phyloP scores from a whole-genome alignment of 1,140 invertebrate genomes.

The Homarus americanus region DNA sequence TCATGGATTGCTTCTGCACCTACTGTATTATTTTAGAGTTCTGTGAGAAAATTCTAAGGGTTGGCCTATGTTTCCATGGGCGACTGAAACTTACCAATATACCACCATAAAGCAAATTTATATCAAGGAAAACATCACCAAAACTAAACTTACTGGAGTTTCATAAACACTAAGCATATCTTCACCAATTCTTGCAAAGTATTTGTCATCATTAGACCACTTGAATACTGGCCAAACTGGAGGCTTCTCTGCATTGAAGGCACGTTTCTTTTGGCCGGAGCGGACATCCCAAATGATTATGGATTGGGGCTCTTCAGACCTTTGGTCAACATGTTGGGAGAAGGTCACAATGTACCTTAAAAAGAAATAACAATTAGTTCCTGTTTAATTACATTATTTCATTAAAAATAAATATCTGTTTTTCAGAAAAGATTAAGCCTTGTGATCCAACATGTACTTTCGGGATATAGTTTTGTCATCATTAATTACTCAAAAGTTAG shows the following conservation, averaged over 20 bases:
- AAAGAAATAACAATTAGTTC: constrained; percentile 61
- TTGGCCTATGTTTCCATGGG: too few species aligned
- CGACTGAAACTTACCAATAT: too few species aligned
- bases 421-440: constrained; percentile 30
- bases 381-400: background rate
- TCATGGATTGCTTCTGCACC: too few species aligned
- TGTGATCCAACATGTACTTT: background rate
- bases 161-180: constrained; percentile 94
- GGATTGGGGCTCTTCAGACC: constrained; percentile 80
- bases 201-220: constrained; percentile 98
- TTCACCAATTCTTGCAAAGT: constrained; percentile 91
- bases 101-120: too few species aligned
- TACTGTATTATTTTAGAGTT: too few species aligned
- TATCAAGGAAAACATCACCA: too few species aligned
- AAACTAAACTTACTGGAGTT: constrained; percentile 90
- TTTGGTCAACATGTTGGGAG: constrained; percentile 85
- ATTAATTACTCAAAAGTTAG: background rate
- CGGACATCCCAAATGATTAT: constrained; percentile 97
- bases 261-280: constrained; percentile 93
- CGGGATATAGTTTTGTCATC: constrained; percentile 2
- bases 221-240: constrained; percentile 94
- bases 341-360: constrained; percentile 93
- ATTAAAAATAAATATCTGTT: background rate
- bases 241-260: constrained; percentile 90
- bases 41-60: too few species aligned